phyloP scores from a whole-genome alignment of 2,888 invertebrate species.

The Hydroisotoma schaefferi region DNA sequence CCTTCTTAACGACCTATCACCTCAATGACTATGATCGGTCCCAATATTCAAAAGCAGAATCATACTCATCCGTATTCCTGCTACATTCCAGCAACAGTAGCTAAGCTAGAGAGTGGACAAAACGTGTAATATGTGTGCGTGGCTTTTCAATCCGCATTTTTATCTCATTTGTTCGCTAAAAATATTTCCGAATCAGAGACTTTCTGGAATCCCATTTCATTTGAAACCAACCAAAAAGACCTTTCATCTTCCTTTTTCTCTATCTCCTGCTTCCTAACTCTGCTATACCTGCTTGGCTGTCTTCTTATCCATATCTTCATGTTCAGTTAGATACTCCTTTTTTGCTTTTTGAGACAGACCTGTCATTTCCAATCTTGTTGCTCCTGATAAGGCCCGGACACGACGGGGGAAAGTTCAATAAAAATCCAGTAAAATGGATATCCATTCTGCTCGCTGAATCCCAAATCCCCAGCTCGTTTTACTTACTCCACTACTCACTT shows the following conservation, averaged over 20 bases:
- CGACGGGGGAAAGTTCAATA: not conserved
- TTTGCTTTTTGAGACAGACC: constrained; percentile 6
- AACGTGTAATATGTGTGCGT: no score
- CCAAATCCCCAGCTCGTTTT: not conserved
- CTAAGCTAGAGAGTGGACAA: no score
- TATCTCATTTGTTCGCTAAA: not conserved
- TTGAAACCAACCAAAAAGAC: constrained; percentile 11
- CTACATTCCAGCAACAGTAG: no score
- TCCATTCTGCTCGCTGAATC: not conserved
- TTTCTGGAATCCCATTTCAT: constrained; percentile 16
- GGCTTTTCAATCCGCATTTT: constrained; percentile 7
- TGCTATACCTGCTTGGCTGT: not conserved
- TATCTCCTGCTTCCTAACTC: not conserved
- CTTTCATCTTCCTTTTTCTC: constrained; percentile 10
- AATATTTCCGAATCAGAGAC: constrained; percentile 13
- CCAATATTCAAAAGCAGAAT: no score
- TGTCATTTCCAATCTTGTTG: constrained; percentile 18
- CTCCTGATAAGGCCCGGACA: not conserved
- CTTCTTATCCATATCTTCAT: no score
- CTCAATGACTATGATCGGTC: no score
- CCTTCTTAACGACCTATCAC: no score
- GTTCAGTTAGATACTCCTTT: not conserved
- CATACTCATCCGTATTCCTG: no score
- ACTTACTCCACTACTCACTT: not conserved
- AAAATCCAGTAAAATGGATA: not conserved